These are phyloP conservation scores for Trematomus loennbergii DNA, from an alignment of 2,113 vertebrate genomes.

Conservation along the genomic window DNA sequence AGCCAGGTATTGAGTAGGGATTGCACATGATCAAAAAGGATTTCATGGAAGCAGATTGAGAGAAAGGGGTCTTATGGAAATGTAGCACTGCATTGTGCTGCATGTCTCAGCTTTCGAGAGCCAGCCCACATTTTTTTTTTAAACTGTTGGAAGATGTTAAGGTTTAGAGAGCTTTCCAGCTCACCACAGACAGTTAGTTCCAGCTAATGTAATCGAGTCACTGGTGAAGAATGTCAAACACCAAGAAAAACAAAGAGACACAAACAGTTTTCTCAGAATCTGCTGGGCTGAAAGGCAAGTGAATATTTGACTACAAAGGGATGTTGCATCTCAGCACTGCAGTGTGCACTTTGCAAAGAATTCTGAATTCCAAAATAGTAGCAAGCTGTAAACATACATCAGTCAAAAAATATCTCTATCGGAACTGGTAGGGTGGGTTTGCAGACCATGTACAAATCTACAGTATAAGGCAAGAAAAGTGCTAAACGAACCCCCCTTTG, in stretches of 20 bases:
- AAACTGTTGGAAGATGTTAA: conserved; percentile 29
- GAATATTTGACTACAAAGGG: not conserved
- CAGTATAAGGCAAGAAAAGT: too few species aligned
- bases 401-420: not conserved
- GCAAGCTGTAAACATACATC: not conserved
- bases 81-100: conserved; percentile 53
- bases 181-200: conserved; percentile 29
- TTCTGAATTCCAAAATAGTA: not conserved
- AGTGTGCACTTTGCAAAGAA: not conserved
- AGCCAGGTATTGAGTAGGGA: conserved; percentile 68
- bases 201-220: conserved; percentile 26
- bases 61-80: conserved; percentile 68
- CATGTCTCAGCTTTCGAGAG: conserved; percentile 47
- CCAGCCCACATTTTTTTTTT: conserved; percentile 41
- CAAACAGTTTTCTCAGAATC: not conserved
- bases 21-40: conserved; percentile 74
- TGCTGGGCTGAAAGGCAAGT: not conserved
- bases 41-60: conserved; percentile 66
- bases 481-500: too few species aligned
- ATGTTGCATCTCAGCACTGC: not conserved
- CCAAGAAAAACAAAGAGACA: conserved; percentile 4
- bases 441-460: too few species aligned
- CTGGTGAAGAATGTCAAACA: conserved; percentile 12
- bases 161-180: conserved; percentile 40
- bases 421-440: too few species aligned